Conservation (phyloP, 2,113 vertebrate genomes). For the Atrichornis clamosus region DNA sequence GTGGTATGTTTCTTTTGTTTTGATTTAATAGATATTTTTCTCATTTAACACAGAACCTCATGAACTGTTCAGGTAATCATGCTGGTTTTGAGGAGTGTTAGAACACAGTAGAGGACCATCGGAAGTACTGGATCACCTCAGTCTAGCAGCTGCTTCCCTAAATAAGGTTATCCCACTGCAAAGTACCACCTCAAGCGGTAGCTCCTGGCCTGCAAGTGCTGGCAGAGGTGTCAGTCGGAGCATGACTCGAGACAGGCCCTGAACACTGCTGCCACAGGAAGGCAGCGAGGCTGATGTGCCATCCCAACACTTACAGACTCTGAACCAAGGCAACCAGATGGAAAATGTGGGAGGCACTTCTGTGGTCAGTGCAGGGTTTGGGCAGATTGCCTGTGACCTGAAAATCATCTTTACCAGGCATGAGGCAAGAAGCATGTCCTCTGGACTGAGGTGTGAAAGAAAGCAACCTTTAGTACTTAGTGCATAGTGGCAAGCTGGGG, state of each 20-base stretch:
- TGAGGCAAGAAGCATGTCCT: background rate
- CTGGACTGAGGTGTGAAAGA: background rate
- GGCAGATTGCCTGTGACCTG: background rate
- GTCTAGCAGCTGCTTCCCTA: background rate
- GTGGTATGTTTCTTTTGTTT: background rate
- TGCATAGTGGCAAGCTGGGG: background rate
- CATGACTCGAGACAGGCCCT: background rate
- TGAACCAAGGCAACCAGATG: background rate
- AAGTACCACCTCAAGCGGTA: background rate
- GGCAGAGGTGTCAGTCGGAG: background rate
- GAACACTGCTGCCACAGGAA: background rate
- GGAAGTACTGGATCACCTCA: background rate
- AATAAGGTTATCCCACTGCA: background rate
- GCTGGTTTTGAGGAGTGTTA: background rate
- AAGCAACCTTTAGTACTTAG: background rate
- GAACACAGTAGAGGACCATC: background rate
- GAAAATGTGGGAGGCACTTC: background rate
- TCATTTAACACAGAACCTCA: background rate
- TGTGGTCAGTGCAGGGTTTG: background rate
- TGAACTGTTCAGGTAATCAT: background rate
- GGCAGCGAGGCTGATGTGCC: fast-evolving
- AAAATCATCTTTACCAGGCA: background rate
- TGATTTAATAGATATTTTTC: background rate
- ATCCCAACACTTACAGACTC: background rate
- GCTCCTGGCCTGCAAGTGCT: background rate